Percentiles rank a stretch among this genome's conserved stretches.
These are phyloP conservation scores for Leptocoma aspasia DNA, from an alignment of 2,113 vertebrate species.

Conservation along the genomic window DNA sequence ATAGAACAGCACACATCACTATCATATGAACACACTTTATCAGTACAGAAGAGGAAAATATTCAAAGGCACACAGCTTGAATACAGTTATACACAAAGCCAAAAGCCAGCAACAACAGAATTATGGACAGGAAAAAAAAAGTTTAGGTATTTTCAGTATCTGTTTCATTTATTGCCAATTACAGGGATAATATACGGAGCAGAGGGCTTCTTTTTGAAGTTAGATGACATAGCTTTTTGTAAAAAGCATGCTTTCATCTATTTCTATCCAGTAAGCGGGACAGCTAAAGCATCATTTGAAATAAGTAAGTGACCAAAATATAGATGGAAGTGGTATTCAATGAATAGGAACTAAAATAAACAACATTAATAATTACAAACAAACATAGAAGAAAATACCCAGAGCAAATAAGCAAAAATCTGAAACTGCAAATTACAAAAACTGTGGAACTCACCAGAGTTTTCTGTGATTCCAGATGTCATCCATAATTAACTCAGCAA, in stretches of 20 bases:
- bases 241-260: neutral
- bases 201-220: neutral
- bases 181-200: neutral
- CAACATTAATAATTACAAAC: neutral
- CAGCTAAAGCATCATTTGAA: neutral
- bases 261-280: neutral
- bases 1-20: neutral
- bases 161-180: neutral
- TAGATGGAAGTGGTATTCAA: neutral
- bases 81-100: neutral
- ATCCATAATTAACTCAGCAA: neutral
- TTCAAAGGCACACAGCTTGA: neutral
- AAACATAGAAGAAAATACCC: neutral
- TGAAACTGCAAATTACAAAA: neutral
- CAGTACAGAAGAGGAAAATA: neutral
- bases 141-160: constrained; percentile 45
- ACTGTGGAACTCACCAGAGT: neutral
- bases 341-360: neutral
- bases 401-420: neutral
- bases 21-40: neutral
- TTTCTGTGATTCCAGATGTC: neutral
- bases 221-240: neutral
- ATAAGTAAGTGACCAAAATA: neutral
- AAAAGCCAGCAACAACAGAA: neutral
- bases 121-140: constrained; percentile 6